Evolutionary conservation across 2,888 invertebrate species (phyloP).

Genomic region (Mythimna loreyi): DNA sequence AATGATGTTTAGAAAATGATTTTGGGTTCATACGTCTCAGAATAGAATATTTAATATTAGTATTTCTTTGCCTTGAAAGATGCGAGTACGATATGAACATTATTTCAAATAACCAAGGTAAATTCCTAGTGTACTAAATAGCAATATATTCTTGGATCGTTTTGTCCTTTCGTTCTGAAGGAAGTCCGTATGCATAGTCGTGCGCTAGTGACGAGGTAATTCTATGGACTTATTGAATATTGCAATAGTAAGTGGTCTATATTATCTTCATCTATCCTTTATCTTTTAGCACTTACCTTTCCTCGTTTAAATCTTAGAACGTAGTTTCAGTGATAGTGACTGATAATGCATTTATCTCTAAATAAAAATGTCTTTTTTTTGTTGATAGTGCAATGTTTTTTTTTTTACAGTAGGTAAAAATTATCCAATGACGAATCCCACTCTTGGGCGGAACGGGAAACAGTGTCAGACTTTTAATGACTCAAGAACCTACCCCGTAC

Average conservation of each 20-base stretch:
- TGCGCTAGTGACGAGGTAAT: slow-evolving; percentile 33
- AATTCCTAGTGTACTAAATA: slow-evolving; percentile 5
- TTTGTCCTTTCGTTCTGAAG: slow-evolving; percentile 11
- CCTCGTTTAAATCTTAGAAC: slow-evolving; percentile 29
- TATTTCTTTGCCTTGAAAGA: not conserved
- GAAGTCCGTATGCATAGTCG: slow-evolving; percentile 25
- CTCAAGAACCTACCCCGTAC: no score
- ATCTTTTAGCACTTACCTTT: slow-evolving; percentile 38
- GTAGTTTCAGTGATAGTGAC: slow-evolving; percentile 14
- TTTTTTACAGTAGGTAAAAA: no score
- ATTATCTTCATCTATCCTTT: slow-evolving; percentile 30
- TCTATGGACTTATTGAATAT: slow-evolving; percentile 20
- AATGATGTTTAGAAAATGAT: not conserved
- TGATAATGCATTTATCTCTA: slow-evolving; percentile 14
- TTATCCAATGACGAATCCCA: no score
- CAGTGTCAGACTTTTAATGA: no score
- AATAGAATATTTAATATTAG: not conserved
- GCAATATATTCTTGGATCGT: slow-evolving; percentile 10
- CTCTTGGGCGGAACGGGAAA: no score
- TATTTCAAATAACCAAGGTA: not conserved
- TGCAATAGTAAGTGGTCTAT: slow-evolving; percentile 35
- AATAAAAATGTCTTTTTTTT: not conserved
- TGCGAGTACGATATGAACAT: not conserved
- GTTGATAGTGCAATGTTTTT: no score
- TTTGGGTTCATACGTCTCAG: not conserved